Evolutionary conservation across 2,797 vertebrate genomes (phyloP).

Genomic region (Melanitta fusca): DNA sequence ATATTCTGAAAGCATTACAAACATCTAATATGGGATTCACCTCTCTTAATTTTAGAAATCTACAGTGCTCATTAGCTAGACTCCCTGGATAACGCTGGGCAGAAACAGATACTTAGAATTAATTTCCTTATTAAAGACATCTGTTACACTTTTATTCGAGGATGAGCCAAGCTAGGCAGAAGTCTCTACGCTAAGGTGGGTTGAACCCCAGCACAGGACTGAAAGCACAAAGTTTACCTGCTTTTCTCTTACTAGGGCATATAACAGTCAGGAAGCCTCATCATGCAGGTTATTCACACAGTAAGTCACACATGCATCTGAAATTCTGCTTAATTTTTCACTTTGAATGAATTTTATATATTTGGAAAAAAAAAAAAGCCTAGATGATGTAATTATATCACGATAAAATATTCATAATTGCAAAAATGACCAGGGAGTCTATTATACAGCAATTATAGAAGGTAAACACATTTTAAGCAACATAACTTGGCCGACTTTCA

Average conservation of each 20-base stretch:
- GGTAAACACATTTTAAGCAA: background rate
- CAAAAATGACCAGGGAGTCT: background rate
- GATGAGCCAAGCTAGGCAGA: background rate
- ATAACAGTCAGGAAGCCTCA: too few relatives aligned
- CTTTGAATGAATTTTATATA: rapidly evolving
- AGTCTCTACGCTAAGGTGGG: background rate
- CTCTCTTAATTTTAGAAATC: background rate
- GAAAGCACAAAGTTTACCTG: rapidly evolving
- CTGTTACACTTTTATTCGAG: background rate
- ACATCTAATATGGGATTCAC: background rate
- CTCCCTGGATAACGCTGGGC: background rate
- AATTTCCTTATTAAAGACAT: background rate
- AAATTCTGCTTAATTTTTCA: background rate
- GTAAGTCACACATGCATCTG: background rate
- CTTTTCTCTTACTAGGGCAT: background rate
- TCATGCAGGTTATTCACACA: background rate
- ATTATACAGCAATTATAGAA: rapidly evolving
- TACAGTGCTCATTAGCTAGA: background rate
- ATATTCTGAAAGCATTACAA: too few relatives aligned
- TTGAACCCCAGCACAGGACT: background rate
- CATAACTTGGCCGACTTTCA: too few relatives aligned
- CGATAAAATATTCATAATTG: background rate
- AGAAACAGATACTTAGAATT: background rate
- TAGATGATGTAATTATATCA: background rate
- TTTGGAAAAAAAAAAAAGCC: background rate